Conservation (phyloP, 1,140 invertebrate species). For the Propsilocerus akamusi region DNA sequence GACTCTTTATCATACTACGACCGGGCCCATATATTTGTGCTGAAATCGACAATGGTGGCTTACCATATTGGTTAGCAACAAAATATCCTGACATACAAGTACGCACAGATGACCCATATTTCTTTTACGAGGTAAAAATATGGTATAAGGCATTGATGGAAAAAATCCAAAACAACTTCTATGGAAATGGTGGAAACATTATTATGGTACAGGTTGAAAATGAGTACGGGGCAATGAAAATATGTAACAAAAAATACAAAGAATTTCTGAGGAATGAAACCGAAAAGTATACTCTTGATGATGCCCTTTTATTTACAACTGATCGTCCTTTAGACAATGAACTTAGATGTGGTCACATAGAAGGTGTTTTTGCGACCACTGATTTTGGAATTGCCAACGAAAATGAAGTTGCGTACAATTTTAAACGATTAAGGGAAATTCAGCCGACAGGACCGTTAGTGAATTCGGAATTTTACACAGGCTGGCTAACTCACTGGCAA, state of each 20-base stretch:
- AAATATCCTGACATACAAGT: constrained; percentile 44
- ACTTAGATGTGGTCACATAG: constrained; percentile 38
- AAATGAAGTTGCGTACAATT: constrained; percentile 15
- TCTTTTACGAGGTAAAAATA: constrained; percentile 31
- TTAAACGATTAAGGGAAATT: constrained; percentile 27
- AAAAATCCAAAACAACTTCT: constrained; percentile 31
- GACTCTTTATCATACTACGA: constrained; percentile 50
- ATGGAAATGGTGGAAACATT: constrained; percentile 54
- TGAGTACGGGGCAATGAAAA: constrained; percentile 54
- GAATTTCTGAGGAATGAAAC: constrained; percentile 37
- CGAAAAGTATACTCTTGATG: constrained; percentile 27
- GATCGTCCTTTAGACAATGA: constrained; percentile 29
- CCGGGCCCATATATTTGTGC: constrained; percentile 73
- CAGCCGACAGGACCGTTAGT: constrained; percentile 51
- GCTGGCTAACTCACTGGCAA: constrained; percentile 78
- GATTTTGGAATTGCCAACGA: constrained; percentile 39
- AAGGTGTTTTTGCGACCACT: constrained; percentile 42
- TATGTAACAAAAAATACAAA: constrained; percentile 46
- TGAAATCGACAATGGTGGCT: constrained; percentile 53
- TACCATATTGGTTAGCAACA: constrained; percentile 61
- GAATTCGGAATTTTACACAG: constrained; percentile 81
- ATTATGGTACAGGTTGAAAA: constrained; percentile 66
- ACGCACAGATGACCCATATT: constrained; percentile 36
- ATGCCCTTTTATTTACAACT: constrained; percentile 51
- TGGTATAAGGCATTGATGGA: constrained; percentile 37